Conservation (phyloP, 2,888 invertebrate genomes). For the Troides aeacus region DNA sequence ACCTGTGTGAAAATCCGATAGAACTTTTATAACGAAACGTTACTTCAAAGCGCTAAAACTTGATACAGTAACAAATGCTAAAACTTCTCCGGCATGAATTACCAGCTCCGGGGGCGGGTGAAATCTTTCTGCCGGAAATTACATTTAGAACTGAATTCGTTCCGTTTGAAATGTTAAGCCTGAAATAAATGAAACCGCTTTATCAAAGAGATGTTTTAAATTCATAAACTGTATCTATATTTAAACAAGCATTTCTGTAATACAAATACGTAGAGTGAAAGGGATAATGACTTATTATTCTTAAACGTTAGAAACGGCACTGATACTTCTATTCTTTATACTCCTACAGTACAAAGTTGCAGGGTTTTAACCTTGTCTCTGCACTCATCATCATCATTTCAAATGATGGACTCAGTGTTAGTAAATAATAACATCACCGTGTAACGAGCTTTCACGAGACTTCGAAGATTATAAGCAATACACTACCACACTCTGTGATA, state of each 20-base stretch:
- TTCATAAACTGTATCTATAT: background rate
- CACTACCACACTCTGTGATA: too few relatives aligned
- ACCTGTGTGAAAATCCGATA: background rate
- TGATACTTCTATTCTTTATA: too few relatives aligned
- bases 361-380: too few relatives aligned
- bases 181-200: background rate
- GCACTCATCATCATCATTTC: too few relatives aligned
- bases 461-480: too few relatives aligned
- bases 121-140: constrained; percentile 16
- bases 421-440: too few relatives aligned
- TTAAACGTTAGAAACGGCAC: too few relatives aligned
- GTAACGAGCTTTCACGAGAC: too few relatives aligned
- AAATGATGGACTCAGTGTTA: too few relatives aligned
- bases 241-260: background rate
- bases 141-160: constrained; percentile 8
- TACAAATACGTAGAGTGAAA: too few relatives aligned
- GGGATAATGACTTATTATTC: too few relatives aligned
- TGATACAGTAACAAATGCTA: constrained; percentile 17
- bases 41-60: constrained; percentile 18
- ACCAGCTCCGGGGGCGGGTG: constrained; percentile 15
- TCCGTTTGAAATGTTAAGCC: background rate
- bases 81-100: constrained; percentile 18
- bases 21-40: background rate
- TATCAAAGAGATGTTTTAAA: background rate
- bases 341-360: too few relatives aligned